phyloP scores from a whole-genome alignment of 2,113 vertebrate species.

The Scopus umbretta region DNA sequence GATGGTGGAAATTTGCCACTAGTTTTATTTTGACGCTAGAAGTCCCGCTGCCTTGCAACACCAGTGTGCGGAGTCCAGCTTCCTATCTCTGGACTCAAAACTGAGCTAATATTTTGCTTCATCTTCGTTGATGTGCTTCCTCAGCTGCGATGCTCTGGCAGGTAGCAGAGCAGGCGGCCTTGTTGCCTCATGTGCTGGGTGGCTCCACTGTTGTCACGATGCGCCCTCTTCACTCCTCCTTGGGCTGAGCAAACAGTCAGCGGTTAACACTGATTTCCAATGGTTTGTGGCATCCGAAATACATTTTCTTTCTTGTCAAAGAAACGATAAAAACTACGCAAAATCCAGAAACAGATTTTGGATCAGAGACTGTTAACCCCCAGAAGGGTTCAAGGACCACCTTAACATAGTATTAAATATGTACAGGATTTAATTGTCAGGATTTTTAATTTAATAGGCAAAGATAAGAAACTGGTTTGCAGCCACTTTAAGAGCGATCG shows the following conservation, averaged over 20 bases:
- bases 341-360: background rate
- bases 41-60: background rate
- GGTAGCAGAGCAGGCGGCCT: background rate
- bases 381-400: background rate
- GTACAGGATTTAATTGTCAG: background rate
- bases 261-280: background rate
- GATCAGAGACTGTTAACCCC: background rate
- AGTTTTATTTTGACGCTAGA: background rate
- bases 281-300: background rate
- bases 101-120: background rate
- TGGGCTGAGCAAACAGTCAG: background rate
- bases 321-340: background rate
- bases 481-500: background rate
- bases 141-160: background rate
- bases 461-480: background rate
- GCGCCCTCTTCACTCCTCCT: background rate
- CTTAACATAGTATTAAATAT: background rate
- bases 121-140: background rate
- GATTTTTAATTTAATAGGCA: background rate
- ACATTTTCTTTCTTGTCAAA: background rate
- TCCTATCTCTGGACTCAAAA: background rate
- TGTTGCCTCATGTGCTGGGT: background rate
- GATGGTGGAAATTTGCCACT: background rate
- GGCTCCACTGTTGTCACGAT: accelerated
- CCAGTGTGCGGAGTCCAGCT: background rate